A percentile compares a stretch with the other conserved stretches of the same genome.
Evolutionary conservation across 2,797 vertebrate genomes (phyloP).

Genomic region (Bryconaethiops microstoma): DNA sequence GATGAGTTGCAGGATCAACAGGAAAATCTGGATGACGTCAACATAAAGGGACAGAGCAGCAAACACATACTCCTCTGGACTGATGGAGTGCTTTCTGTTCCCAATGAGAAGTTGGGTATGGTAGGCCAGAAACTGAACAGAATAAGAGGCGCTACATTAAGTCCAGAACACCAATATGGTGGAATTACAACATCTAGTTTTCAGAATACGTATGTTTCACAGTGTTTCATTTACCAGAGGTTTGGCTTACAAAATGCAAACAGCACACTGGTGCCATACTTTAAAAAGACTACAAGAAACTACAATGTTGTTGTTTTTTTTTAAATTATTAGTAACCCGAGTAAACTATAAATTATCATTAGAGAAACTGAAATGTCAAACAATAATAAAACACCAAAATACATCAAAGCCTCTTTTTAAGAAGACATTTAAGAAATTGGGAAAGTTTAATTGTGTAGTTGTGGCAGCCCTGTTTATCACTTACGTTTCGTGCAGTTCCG

Average conservation of each 20-base stretch:
- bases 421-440: no score
- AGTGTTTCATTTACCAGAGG: background rate
- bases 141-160: background rate
- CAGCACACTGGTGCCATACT: no score
- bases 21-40: conserved; percentile 93
- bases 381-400: no score
- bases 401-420: no score
- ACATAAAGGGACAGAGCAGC: conserved; percentile 92
- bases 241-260: no score
- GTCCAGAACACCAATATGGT: background rate
- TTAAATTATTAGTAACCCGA: no score
- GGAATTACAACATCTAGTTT: background rate
- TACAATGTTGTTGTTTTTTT: no score
- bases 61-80: conserved; percentile 91
- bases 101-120: conserved; percentile 95
- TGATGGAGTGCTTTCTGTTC: conserved; percentile 91
- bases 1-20: conserved; percentile 89
- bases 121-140: conserved; percentile 89
- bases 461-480: background rate
- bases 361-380: no score
- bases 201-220: background rate
- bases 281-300: no score
- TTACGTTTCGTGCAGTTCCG: background rate
- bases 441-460: background rate
- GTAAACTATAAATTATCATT: no score